These are phyloP conservation scores for Pinctada fucata DNA, from an alignment of 2,888 invertebrate genomes.

Conservation along the genomic window DNA sequence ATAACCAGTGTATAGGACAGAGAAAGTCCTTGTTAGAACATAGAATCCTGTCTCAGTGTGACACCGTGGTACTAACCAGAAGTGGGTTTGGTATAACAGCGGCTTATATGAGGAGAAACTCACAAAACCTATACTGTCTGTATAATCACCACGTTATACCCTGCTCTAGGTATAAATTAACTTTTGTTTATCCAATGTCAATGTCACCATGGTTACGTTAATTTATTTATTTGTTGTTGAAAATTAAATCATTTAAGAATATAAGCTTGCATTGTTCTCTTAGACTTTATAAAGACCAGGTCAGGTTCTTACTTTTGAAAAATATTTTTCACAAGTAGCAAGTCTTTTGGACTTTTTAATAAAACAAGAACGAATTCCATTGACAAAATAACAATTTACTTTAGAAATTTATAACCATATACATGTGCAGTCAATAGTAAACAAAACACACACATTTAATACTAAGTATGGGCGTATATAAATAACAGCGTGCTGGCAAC, in stretches of 20 bases:
- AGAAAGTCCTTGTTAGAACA: constrained; percentile 7
- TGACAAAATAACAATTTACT: too few species aligned
- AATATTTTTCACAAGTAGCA: too few species aligned
- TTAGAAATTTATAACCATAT: too few species aligned
- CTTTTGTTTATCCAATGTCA: constrained; percentile 7
- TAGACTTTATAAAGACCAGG: too few species aligned
- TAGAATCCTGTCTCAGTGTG: constrained; percentile 7
- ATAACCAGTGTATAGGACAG: constrained; percentile 7
- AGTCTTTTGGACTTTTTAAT: too few species aligned
- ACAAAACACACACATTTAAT: background rate
- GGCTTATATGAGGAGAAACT: constrained; percentile 8
- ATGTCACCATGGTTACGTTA: constrained; percentile 15
- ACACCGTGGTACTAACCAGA: constrained; percentile 7
- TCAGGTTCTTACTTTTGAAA: too few species aligned
- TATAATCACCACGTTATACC: constrained; percentile 1
- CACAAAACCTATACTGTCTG: constrained; percentile 5
- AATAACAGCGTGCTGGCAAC: constrained; percentile 63
- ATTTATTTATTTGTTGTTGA: background rate
- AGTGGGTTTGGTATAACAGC: constrained; percentile 17
- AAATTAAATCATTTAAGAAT: background rate
- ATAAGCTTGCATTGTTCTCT: too few species aligned
- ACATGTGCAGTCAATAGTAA: too few species aligned
- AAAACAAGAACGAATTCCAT: too few species aligned
- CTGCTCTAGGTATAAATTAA: constrained; percentile 6
- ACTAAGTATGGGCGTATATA: constrained; percentile 57